Evolutionary conservation across 2,888 invertebrate species (phyloP).

Genomic region (Andrena fulva): DNA sequence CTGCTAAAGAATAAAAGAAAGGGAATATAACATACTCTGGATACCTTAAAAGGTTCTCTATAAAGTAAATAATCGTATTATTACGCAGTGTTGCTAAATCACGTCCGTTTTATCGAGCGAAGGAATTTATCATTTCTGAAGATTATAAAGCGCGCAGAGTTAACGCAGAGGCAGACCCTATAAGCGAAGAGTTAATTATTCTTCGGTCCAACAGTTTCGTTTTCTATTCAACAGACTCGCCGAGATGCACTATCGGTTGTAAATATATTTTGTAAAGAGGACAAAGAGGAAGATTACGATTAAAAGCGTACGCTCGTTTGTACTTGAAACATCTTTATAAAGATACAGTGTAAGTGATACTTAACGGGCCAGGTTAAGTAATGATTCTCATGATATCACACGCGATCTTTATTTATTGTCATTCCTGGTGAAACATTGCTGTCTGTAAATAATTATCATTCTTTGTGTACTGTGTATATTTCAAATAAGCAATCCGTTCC

Average conservation of each 20-base stretch:
- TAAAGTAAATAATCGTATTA: conserved; percentile 31
- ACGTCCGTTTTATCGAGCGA: conserved; percentile 46
- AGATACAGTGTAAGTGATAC: conserved; percentile 38
- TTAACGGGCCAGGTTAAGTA: conserved; percentile 45
- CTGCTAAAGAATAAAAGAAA: conserved; percentile 29
- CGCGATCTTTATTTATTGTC: conserved; percentile 69
- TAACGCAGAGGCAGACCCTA: conserved; percentile 6
- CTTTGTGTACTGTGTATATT: conserved; percentile 45
- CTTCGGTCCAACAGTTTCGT: conserved; percentile 23
- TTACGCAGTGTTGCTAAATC: conserved; percentile 41
- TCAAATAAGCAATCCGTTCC: conserved; percentile 56
- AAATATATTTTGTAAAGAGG: conserved; percentile 64
- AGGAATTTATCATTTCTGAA: conserved; percentile 14
- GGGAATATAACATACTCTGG: conserved; percentile 8
- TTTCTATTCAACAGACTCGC: conserved; percentile 37
- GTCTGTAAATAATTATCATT: conserved; percentile 64
- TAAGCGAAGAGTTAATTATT: conserved; percentile 21
- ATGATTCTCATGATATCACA: conserved; percentile 52
- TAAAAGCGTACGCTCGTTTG: conserved; percentile 52
- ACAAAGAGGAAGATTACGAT: conserved; percentile 30
- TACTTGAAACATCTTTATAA: conserved; percentile 55
- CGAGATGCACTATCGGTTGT: conserved; percentile 45
- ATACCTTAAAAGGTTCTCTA: conserved; percentile 42
- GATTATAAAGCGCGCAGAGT: conserved; percentile 14
- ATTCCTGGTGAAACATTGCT: conserved; percentile 59